Conservation (phyloP, 2,797 vertebrate genomes). For the Chiloscyllium punctatum region DNA sequence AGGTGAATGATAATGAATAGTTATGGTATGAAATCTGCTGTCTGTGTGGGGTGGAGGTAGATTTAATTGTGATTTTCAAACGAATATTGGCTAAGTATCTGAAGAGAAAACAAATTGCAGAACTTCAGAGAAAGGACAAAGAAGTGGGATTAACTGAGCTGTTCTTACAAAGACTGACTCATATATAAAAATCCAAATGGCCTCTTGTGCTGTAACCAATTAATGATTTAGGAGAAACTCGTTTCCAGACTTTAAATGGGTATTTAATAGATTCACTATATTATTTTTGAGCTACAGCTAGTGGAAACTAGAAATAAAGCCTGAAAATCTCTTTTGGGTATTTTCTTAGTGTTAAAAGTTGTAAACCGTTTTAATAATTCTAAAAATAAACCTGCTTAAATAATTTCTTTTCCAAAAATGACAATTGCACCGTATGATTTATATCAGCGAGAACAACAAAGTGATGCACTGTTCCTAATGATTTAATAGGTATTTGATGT, state of each 20-base stretch:
- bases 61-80: too few species aligned
- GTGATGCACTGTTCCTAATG: neutral
- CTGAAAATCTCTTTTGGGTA: neutral
- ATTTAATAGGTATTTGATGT: neutral
- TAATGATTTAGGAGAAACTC: too few species aligned
- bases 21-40: neutral
- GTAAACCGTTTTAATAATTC: neutral
- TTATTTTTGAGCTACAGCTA: neutral
- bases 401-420: neutral
- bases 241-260: neutral
- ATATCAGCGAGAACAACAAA: neutral
- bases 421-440: neutral
- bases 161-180: too few species aligned
- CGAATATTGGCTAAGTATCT: too few species aligned
- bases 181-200: too few species aligned
- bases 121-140: too few species aligned
- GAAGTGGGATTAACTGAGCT: too few species aligned
- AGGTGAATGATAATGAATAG: neutral
- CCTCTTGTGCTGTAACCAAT: too few species aligned
- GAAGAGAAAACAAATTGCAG: too few species aligned
- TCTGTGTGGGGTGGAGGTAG: too few species aligned
- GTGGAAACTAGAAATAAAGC: neutral
- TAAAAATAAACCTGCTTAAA: neutral
- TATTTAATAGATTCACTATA: neutral
- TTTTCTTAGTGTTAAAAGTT: neutral